Evolutionary conservation across 2,113 vertebrate species (phyloP).

Genomic region (Equus quagga): DNA sequence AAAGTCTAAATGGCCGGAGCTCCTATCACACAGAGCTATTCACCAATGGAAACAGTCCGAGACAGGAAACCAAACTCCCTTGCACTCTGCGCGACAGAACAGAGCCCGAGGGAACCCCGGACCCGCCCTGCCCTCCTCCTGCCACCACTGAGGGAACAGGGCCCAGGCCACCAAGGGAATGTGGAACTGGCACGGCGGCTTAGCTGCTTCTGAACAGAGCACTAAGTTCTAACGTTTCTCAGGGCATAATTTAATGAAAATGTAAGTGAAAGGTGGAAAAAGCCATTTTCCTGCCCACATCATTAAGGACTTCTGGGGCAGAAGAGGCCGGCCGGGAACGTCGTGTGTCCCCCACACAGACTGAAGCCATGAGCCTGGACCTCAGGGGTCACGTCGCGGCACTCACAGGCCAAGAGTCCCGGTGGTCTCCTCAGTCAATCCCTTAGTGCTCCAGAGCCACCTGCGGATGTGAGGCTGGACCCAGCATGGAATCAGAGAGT

Average conservation of each 20-base stretch:
- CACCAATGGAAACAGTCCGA: constrained; percentile 84
- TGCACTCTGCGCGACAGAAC: not conserved
- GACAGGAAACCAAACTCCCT: not conserved
- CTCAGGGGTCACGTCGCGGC: constrained; percentile 65
- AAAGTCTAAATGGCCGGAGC: constrained; percentile 84
- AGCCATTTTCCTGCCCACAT: not conserved
- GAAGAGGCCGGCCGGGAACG: not conserved
- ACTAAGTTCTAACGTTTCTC: not conserved
- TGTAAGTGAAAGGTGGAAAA: constrained; percentile 33
- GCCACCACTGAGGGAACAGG: not conserved
- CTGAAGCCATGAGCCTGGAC: constrained; percentile 62
- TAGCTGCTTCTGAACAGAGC: not conserved
- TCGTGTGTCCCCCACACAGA: constrained; percentile 63
- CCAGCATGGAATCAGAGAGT: constrained; percentile 66
- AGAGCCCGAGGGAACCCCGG: too few relatives aligned
- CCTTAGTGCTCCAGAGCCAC: constrained; percentile 78
- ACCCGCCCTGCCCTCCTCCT: not conserved
- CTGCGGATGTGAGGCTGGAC: constrained; percentile 61
- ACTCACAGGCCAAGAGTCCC: constrained; percentile 64
- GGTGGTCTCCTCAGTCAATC: constrained; percentile 49
- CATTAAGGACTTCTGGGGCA: not conserved
- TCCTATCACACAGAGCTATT: constrained; percentile 89
- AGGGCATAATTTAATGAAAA: constrained; percentile 26
- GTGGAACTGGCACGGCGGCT: not conserved
- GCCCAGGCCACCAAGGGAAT: not conserved